These are phyloP conservation scores for Actinia tenebrosa DNA, from an alignment of 64 coral and sea anemone species.

Conservation along the genomic window DNA sequence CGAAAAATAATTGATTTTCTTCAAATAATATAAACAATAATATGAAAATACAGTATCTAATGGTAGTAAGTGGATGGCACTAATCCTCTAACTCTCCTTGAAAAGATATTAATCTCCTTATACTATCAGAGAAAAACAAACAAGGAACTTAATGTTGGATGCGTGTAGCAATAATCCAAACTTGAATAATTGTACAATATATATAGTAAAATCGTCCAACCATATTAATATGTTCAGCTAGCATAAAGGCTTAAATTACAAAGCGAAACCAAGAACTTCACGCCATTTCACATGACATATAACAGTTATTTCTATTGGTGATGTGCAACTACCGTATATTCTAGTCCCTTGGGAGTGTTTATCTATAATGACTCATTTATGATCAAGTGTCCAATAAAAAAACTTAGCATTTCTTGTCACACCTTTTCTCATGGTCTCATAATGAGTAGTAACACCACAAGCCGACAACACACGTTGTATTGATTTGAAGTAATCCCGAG, in stretches of 20 bases:
- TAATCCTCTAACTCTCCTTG: not conserved
- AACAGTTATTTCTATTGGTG: not conserved
- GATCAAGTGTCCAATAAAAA: not conserved
- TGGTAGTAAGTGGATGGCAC: not conserved
- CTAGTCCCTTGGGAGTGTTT: not conserved
- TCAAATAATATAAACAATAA: not conserved
- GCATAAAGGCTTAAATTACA: not conserved
- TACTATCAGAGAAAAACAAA: too few species aligned
- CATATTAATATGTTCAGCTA: not conserved
- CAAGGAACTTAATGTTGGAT: too few species aligned
- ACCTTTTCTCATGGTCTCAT: constrained; percentile 11
- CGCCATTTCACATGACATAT: not conserved
- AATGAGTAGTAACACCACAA: not conserved
- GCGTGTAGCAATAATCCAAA: not conserved
- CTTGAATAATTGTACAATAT: not conserved
- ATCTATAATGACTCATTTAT: not conserved
- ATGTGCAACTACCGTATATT: not conserved
- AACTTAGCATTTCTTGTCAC: not conserved
- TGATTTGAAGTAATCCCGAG: not conserved
- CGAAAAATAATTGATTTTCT: not conserved
- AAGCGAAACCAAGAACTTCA: not conserved
- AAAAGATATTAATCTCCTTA: too few species aligned
- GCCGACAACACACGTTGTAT: not conserved
- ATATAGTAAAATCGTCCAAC: not conserved
- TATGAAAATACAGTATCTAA: not conserved